Conservation (phyloP, 2,888 invertebrate species). For the Eugnorisma glareosa region DNA sequence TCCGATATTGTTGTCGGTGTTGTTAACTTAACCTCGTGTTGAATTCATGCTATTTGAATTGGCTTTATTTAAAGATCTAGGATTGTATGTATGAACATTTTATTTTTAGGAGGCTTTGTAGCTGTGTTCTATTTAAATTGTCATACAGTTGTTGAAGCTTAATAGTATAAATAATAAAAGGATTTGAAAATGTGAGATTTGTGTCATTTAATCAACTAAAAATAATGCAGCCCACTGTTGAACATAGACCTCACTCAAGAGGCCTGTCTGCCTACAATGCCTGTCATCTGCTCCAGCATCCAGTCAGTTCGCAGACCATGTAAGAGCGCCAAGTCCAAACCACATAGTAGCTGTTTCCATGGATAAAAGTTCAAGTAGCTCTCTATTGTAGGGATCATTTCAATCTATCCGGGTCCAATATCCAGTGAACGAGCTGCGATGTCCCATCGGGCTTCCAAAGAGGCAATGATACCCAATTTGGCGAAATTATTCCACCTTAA, state of each 20-base stretch:
- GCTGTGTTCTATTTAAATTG: neutral
- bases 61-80: constrained; percentile 2
- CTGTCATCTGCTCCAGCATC: neutral
- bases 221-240: neutral
- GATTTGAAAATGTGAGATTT: neutral
- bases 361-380: neutral
- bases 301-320: neutral
- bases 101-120: neutral
- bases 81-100: neutral
- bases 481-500: constrained; percentile 14
- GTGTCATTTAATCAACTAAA: neutral
- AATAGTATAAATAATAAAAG: neutral
- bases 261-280: neutral
- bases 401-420: constrained; percentile 29
- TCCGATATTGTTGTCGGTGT: constrained; percentile 28
- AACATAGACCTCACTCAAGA: neutral
- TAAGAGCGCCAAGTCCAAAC: neutral
- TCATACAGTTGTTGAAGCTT: neutral
- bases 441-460: constrained; percentile 28
- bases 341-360: neutral
- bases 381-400: constrained; percentile 9
- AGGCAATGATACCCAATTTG: constrained; percentile 52
- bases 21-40: constrained; percentile 24
- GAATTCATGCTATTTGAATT: constrained; percentile 33
- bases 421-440: constrained; percentile 19